These are phyloP conservation scores for Basileuterus tristriatus DNA, from an alignment of 2,797 vertebrate species.

Conservation along the genomic window DNA sequence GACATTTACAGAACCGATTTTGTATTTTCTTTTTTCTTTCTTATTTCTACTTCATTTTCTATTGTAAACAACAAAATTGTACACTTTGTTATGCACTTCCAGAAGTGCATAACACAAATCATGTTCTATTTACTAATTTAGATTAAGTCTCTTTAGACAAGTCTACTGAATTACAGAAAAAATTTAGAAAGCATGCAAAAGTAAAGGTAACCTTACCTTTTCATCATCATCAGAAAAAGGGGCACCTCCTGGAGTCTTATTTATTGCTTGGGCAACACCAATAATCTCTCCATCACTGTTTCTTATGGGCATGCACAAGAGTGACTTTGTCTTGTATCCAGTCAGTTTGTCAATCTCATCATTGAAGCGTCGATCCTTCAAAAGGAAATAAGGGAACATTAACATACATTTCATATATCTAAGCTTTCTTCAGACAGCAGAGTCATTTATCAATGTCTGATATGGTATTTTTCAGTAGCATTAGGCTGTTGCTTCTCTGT, in stretches of 20 bases:
- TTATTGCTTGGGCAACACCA: conserved; percentile 96
- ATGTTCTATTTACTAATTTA: not conserved
- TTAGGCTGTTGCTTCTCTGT: not conserved
- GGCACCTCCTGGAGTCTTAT: conserved; percentile 90
- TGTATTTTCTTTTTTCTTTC: not conserved
- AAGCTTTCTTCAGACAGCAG: not conserved
- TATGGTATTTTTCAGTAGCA: not conserved
- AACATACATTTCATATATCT: not conserved
- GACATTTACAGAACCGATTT: not conserved
- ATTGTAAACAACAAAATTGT: not conserved
- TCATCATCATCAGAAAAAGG: conserved; percentile 96
- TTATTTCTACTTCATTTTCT: not conserved
- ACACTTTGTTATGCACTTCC: not conserved
- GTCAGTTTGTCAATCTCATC: conserved; percentile 98
- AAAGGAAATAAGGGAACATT: conserved; percentile 48
- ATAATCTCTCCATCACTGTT: conserved; percentile 97
- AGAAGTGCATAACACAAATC: not conserved
- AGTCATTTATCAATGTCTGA: not conserved
- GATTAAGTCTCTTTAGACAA: not conserved
- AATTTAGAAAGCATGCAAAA: not conserved
- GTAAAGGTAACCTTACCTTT: conserved; percentile 77
- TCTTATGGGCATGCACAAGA: conserved; percentile 95
- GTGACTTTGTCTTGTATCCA: conserved; percentile 97
- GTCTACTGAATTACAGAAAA: not conserved
- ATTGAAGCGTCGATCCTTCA: conserved; percentile 95